Percentiles rank a stretch among this genome's conserved stretches.
Conservation (phyloP, 35 echinoderm and acorn worm genomes). For the Acanthaster planci region DNA sequence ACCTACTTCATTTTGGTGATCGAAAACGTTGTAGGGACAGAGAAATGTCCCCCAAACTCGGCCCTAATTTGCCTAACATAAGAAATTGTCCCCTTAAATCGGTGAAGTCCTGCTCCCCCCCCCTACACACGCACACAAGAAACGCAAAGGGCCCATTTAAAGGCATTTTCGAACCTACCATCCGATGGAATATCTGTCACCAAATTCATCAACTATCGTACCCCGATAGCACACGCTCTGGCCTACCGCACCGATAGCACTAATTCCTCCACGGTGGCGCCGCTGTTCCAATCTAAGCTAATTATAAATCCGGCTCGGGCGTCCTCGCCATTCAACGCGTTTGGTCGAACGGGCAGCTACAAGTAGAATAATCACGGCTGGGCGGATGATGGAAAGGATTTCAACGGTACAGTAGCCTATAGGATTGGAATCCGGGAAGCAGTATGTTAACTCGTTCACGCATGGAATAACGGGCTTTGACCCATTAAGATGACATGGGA, state of each 20-base stretch:
- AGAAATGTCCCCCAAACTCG: too few relatives aligned
- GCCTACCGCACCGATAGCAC: not conserved
- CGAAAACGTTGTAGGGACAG: too few relatives aligned
- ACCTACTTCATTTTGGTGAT: too few relatives aligned
- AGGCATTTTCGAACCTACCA: too few relatives aligned
- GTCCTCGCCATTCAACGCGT: not conserved
- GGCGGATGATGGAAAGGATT: not conserved
- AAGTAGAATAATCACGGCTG: slow-evolving; percentile 1
- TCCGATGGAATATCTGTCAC: too few relatives aligned
- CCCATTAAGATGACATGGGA: not conserved
- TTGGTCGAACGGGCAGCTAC: not conserved
- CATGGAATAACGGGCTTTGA: not conserved
- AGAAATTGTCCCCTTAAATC: too few relatives aligned
- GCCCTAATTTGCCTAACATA: too few relatives aligned
- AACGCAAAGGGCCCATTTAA: too few relatives aligned
- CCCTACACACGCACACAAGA: too few relatives aligned
- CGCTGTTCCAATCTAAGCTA: slow-evolving; percentile 21
- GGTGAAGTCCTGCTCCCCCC: too few relatives aligned
- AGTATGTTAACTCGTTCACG: not conserved
- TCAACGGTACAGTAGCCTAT: too few relatives aligned
- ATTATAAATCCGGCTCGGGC: not conserved
- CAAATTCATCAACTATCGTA: slow-evolving; percentile 3
- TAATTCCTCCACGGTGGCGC: slow-evolving; percentile 17
- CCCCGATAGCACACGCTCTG: slow-evolving; percentile 9
- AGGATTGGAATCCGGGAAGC: not conserved